Conservation (phyloP, 2,888 invertebrate species). For the Heliconius charithonia region DNA sequence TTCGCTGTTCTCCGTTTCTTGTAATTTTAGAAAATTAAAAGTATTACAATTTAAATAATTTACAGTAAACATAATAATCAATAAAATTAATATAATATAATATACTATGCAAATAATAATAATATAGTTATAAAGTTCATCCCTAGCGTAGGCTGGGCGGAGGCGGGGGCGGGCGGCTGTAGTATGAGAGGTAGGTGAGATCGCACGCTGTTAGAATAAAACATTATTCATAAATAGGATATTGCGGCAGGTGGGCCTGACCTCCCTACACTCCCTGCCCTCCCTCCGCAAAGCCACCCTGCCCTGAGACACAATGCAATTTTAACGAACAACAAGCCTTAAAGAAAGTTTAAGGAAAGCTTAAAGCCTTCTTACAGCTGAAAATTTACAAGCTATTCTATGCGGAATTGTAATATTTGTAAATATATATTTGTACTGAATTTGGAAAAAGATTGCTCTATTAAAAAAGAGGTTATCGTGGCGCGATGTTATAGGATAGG, state of each 20-base stretch:
- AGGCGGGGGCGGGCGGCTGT: slow-evolving; percentile 29
- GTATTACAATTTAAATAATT: neutral
- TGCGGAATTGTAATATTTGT: too few relatives aligned
- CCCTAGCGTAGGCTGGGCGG: slow-evolving; percentile 35
- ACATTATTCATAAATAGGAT: slow-evolving; percentile 84
- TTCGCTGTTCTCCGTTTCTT: too few relatives aligned
- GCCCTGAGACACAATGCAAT: slow-evolving; percentile 51
- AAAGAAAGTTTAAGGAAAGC: slow-evolving; percentile 36
- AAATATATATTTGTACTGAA: too few relatives aligned
- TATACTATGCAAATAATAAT: slow-evolving; percentile 39
- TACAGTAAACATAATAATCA: neutral
- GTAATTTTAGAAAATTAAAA: neutral
- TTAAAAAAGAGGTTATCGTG: too few relatives aligned
- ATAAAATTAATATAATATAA: slow-evolving; percentile 7
- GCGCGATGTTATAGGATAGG: too few relatives aligned
- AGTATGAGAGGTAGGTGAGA: slow-evolving; percentile 52
- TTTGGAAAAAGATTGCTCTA: too few relatives aligned
- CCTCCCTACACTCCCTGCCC: slow-evolving; percentile 44
- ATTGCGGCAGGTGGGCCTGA: slow-evolving; percentile 71
- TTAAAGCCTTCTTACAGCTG: slow-evolving; percentile 10
- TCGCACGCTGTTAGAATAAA: slow-evolving; percentile 82
- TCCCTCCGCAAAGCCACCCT: slow-evolving; percentile 45
- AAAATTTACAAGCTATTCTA: too few relatives aligned
- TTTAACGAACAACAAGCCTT: slow-evolving; percentile 48
- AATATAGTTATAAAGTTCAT: slow-evolving; percentile 34